Conservation (phyloP, 2,797 vertebrate genomes). For the Coranthus polyacanthus region DNA sequence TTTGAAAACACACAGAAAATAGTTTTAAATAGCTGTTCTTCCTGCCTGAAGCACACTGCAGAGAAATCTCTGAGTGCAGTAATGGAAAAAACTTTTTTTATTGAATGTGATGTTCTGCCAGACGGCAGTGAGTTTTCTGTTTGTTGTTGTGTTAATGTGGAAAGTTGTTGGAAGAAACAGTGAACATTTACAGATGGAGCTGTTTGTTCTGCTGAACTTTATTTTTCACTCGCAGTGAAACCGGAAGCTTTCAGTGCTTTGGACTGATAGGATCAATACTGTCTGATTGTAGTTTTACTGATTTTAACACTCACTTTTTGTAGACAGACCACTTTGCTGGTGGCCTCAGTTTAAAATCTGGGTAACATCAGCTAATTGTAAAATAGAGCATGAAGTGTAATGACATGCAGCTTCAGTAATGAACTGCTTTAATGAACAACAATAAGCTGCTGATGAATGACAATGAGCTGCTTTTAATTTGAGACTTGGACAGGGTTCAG, state of each 20-base stretch:
- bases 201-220: not conserved
- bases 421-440: slow-evolving; percentile 64
- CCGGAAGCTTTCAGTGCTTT: not conserved
- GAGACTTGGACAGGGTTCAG: slow-evolving; percentile 4
- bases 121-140: not conserved
- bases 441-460: slow-evolving; percentile 54
- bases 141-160: not conserved
- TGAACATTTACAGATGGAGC: not conserved
- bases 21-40: not conserved
- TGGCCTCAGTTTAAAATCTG: not conserved
- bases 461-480: slow-evolving; percentile 36
- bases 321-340: no score
- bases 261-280: no score
- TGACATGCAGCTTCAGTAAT: slow-evolving; percentile 58
- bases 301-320: no score
- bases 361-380: slow-evolving; percentile 13
- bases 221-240: not conserved
- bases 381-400: slow-evolving; percentile 44
- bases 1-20: not conserved
- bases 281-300: no score
- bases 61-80: not conserved
- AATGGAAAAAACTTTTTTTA: slow-evolving; percentile 7
- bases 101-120: not conserved
- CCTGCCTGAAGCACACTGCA: not conserved
- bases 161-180: not conserved